Conservation (phyloP, 2,888 invertebrate species). For the Bembecia ichneumoniformis region DNA sequence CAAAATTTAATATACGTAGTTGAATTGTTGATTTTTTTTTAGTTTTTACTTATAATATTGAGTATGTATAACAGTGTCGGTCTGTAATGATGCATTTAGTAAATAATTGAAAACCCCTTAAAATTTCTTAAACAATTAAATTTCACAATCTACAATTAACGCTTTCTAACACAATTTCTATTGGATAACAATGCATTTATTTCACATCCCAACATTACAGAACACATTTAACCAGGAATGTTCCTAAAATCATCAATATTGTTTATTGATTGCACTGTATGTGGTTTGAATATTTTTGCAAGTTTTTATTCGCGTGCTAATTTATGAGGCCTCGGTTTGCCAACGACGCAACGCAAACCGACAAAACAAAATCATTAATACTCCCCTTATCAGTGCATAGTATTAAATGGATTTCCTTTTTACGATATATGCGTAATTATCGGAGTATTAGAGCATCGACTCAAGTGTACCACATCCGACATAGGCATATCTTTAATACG, state of each 20-base stretch:
- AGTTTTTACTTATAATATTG: too few species aligned
- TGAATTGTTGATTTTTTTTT: too few species aligned
- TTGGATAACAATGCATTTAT: slow-evolving; percentile 28
- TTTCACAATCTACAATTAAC: background rate
- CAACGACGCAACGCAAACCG: slow-evolving; percentile 3
- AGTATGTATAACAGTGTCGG: too few species aligned
- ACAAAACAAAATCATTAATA: slow-evolving; percentile 26
- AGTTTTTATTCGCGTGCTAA: slow-evolving; percentile 2
- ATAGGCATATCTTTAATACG: too few species aligned
- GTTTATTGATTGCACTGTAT: slow-evolving; percentile 18
- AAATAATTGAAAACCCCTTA: too few species aligned
- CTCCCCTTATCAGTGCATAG: slow-evolving; percentile 17
- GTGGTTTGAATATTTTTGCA: slow-evolving; percentile 13
- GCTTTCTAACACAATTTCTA: slow-evolving; percentile 27
- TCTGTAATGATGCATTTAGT: background rate
- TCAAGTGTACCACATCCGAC: background rate
- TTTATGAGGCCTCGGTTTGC: slow-evolving; percentile 16
- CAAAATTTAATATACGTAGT: too few species aligned
- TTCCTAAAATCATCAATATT: slow-evolving; percentile 21
- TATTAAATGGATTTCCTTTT: background rate
- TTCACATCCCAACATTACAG: slow-evolving; percentile 55
- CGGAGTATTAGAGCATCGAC: background rate
- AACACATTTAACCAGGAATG: slow-evolving; percentile 56
- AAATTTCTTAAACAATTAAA: too few species aligned
- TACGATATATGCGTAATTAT: background rate